A percentile compares a stretch with the other conserved stretches of the same genome.
Conservation (phyloP, 2,888 invertebrate genomes). For the Xylocampa areola region DNA sequence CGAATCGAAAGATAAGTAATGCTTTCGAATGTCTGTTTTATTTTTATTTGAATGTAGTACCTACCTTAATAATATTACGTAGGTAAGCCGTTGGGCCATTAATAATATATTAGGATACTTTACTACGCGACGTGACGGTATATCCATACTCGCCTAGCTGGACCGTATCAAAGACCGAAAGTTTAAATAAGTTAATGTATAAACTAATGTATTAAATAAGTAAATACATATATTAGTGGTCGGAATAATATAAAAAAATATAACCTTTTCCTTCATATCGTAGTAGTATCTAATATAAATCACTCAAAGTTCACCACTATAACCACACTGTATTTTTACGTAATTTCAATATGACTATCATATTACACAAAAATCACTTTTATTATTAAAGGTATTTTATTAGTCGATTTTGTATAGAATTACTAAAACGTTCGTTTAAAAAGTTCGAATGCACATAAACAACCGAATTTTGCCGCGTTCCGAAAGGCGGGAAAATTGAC, state of each 20-base stretch:
- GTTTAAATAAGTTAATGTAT: too few relatives aligned
- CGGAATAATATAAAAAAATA: slow-evolving; percentile 7
- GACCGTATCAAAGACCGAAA: slow-evolving; percentile 20
- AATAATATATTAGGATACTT: slow-evolving; percentile 37
- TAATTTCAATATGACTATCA: slow-evolving; percentile 36
- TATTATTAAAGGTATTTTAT: slow-evolving; percentile 6
- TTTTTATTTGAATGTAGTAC: slow-evolving; percentile 11
- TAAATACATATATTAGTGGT: too few relatives aligned
- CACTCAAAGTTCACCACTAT: slow-evolving; percentile 22
- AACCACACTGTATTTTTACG: slow-evolving; percentile 22
- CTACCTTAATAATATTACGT: slow-evolving; percentile 1
- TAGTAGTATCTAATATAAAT: slow-evolving; percentile 2
- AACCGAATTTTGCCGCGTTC: slow-evolving; percentile 33
- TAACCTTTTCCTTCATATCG: slow-evolving; percentile 58
- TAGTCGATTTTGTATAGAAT: slow-evolving; percentile 9
- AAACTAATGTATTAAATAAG: background rate
- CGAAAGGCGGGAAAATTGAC: slow-evolving; percentile 64
- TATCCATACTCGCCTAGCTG: slow-evolving; percentile 10
- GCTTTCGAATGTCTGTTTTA: too few relatives aligned
- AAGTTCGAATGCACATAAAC: slow-evolving; percentile 26
- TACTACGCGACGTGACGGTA: slow-evolving; percentile 35
- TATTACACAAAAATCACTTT: slow-evolving; percentile 27
- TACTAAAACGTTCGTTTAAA: slow-evolving; percentile 28
- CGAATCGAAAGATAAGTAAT: too few relatives aligned
- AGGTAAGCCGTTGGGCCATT: slow-evolving; percentile 27